A percentile compares a stretch with the other conserved stretches of the same genome.
Conservation (phyloP, 2,797 vertebrate genomes). For the Schizothorax lantsangensis region DNA sequence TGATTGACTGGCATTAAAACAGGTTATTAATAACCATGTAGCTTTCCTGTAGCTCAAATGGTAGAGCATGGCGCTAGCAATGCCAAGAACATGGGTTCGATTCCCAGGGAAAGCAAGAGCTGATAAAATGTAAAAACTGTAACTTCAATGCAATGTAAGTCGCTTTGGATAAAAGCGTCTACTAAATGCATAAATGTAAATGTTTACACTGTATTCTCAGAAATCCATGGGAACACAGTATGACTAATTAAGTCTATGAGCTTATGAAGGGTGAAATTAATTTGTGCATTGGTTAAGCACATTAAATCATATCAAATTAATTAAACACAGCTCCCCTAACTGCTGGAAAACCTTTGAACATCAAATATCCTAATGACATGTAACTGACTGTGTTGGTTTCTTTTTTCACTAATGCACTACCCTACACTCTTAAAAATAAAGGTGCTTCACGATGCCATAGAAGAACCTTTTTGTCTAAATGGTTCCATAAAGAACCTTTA, state of each 20-base stretch:
- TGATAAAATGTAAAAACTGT: too few relatives aligned
- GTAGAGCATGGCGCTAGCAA: too few relatives aligned
- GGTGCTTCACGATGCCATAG: too few relatives aligned
- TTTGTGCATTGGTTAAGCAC: slow-evolving; percentile 10
- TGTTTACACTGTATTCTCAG: background rate
- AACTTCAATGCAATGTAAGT: too few relatives aligned
- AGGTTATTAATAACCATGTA: background rate
- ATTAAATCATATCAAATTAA: background rate
- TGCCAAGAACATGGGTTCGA: too few relatives aligned
- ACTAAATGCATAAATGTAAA: too few relatives aligned
- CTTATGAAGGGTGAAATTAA: background rate
- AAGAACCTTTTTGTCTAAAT: too few relatives aligned
- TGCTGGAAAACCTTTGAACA: slow-evolving; percentile 6
- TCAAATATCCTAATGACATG: background rate
- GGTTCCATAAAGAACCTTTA: too few relatives aligned
- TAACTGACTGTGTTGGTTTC: background rate
- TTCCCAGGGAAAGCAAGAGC: too few relatives aligned
- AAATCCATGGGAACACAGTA: background rate
- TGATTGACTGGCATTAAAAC: background rate
- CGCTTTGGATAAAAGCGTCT: too few relatives aligned
- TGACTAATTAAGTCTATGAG: slow-evolving; percentile 5
- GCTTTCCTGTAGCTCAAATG: too few relatives aligned
- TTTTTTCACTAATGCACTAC: background rate
- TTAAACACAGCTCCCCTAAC: background rate
- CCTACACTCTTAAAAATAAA: too few relatives aligned